Conservation (phyloP, 2,113 vertebrate species). For the Diadophis punctatus region DNA sequence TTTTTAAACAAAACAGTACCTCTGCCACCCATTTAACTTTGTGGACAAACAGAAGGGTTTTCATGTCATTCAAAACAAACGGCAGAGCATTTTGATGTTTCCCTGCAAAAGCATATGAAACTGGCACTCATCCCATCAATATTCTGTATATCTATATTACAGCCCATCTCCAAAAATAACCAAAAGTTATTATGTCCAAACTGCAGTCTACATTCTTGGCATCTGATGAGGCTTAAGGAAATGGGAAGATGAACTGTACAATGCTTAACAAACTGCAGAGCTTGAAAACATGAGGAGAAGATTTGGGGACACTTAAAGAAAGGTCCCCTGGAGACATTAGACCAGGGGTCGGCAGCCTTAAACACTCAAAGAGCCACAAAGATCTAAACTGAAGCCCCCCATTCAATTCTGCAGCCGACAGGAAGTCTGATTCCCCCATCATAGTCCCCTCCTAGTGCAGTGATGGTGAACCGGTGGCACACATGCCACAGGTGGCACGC, state of each 20-base stretch:
- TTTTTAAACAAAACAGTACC: not conserved
- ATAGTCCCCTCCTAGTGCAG: too few species aligned
- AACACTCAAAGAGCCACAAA: too few species aligned
- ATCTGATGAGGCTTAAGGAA: not conserved
- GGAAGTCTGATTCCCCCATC: too few species aligned
- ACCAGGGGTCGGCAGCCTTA: not conserved
- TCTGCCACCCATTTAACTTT: not conserved
- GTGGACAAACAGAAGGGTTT: too few species aligned
- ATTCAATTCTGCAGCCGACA: too few species aligned
- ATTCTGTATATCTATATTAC: not conserved
- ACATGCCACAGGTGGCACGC: too few species aligned
- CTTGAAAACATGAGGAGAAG: not conserved
- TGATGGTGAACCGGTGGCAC: too few species aligned
- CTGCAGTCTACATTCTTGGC: not conserved
- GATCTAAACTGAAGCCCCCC: too few species aligned
- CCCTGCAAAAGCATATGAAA: not conserved
- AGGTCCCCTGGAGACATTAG: constrained; percentile 29
- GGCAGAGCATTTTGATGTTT: not conserved
- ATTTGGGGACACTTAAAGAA: constrained; percentile 53
- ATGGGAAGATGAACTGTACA: not conserved
- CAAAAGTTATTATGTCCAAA: not conserved
- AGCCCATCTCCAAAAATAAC: not conserved
- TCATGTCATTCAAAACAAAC: not conserved
- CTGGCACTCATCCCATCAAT: not conserved
- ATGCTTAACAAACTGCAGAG: not conserved